Evolutionary conservation across 2,797 vertebrate species (phyloP).

Genomic region (Tamandua tetradactyla): DNA sequence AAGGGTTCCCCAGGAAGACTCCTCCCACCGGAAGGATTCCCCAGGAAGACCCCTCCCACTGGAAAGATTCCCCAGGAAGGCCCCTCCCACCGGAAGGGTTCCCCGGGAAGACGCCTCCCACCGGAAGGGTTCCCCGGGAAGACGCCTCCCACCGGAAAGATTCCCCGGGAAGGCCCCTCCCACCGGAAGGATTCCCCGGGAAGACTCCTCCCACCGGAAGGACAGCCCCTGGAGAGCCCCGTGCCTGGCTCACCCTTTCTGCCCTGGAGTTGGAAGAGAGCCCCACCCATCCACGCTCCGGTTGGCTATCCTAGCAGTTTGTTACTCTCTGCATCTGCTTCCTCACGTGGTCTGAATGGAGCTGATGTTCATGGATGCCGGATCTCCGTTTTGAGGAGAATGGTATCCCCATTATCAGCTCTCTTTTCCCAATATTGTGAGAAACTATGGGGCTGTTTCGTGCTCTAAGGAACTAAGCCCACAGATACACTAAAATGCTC

Average conservation of each 20-base stretch:
- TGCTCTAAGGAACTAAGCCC: neutral
- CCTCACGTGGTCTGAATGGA: neutral
- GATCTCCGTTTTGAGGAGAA: neutral
- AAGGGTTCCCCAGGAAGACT: too few species aligned
- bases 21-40: too few species aligned
- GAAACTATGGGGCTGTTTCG: neutral
- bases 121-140: too few species aligned
- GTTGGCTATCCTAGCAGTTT: fast-evolving
- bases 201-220: neutral
- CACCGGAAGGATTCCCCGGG: too few species aligned
- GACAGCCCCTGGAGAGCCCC: fast-evolving
- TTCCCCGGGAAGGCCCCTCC: too few species aligned
- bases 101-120: too few species aligned
- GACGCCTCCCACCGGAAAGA: too few species aligned
- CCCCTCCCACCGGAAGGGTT: too few species aligned
- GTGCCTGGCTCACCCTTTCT: fast-evolving
- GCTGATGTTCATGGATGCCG: neutral
- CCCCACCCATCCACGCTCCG: fast-evolving
- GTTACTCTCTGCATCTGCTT: neutral
- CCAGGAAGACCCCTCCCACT: too few species aligned
- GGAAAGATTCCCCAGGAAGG: too few species aligned
- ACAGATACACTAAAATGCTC: too few species aligned
- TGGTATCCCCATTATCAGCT: neutral
- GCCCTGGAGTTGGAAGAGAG: neutral
- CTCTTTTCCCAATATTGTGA: neutral